Conservation (phyloP, 2,888 invertebrate genomes). For the Phortica okadai region DNA sequence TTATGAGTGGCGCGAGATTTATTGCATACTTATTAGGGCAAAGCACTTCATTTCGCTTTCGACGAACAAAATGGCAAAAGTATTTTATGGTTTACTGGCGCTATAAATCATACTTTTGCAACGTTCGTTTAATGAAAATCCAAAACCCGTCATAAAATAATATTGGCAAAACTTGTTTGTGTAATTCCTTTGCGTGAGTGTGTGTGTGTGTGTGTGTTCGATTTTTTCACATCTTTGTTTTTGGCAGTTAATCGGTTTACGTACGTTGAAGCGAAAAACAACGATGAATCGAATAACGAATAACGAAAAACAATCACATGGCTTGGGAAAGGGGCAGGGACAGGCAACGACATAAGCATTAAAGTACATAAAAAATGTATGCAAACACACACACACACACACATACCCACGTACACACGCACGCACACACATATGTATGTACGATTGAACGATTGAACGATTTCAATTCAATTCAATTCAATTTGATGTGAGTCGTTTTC, state of each 20-base stretch:
- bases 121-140: slow-evolving; percentile 6
- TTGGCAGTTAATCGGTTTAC: slow-evolving; percentile 28
- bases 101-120: slow-evolving; percentile 12
- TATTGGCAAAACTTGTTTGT: slow-evolving; percentile 16
- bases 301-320: neutral
- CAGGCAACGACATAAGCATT: neutral
- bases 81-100: neutral
- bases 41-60: neutral
- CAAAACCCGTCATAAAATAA: slow-evolving; percentile 27
- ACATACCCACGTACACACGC: neutral
- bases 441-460: neutral
- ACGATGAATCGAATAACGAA: neutral
- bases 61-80: neutral
- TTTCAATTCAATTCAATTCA: slow-evolving; percentile 17
- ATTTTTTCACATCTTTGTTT: slow-evolving; percentile 21
- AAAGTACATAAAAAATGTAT: slow-evolving; percentile 8
- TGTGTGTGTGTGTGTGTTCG: neutral
- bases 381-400: neutral
- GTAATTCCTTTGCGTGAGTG: neutral
- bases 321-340: neutral
- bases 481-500: slow-evolving; percentile 4
- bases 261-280: slow-evolving; percentile 3
- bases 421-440: neutral
- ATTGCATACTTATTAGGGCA: slow-evolving; percentile 16
- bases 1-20: neutral